Evolutionary conservation across 2,113 vertebrate species (phyloP).

Genomic region (Microcebus griseorufus): DNA sequence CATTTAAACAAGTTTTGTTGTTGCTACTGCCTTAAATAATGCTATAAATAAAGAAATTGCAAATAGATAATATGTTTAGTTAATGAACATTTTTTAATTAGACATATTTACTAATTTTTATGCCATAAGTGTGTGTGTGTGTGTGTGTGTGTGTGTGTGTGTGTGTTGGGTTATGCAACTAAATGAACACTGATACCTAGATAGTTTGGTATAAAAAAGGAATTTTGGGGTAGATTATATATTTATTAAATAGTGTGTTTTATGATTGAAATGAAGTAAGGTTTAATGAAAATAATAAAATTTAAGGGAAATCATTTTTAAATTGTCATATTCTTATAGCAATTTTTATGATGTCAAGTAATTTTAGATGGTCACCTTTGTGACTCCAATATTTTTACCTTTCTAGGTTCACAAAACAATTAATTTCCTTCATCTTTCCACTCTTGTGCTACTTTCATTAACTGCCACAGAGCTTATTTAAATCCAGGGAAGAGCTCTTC

Average conservation of each 20-base stretch:
- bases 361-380: neutral
- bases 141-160: too few species aligned
- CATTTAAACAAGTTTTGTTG: neutral
- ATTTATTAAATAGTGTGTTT: neutral
- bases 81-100: neutral
- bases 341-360: neutral
- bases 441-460: neutral
- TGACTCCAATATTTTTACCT: neutral
- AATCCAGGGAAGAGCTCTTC: neutral
- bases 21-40: neutral
- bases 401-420: neutral
- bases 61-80: neutral
- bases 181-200: neutral
- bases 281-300: neutral
- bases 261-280: neutral
- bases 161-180: neutral
- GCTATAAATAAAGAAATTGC: neutral
- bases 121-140: too few species aligned
- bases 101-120: neutral
- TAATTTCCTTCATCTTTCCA: neutral
- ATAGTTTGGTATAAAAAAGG: neutral
- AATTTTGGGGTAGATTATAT: neutral
- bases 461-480: neutral
- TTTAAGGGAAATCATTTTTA: neutral
- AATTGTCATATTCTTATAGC: neutral